Evolutionary conservation across 1,140 invertebrate genomes (phyloP), one percentile per base, ranked within the genome.

Genomic region (Holcopasites calliopsidis): DNA sequence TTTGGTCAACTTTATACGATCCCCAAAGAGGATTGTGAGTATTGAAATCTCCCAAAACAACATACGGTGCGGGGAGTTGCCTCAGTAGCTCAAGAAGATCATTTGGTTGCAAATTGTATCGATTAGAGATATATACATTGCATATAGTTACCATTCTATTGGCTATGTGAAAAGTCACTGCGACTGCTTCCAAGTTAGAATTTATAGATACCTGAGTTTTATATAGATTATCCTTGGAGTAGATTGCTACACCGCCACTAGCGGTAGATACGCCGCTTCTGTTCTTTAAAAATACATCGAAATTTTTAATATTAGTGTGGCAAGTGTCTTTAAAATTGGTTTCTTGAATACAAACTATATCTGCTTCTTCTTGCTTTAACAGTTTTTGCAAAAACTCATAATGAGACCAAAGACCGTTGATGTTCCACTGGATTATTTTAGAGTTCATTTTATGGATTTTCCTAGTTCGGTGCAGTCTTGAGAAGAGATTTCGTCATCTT

Each of bases 351-450:
- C 33, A 38, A 11, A 38, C 8, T 8, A 58, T 35, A 10, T 21
- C 55, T 1, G 55, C 1, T 28, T 38, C 31, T 3, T n/a, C 7
- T 7, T 38, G 31, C 2, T 7, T 38, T 21, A 58, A 35, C 5
- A 58, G 33, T 35, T 35, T 38, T 5, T 58, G 55, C 18, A 58
- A 33, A 21, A 21, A 58, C 21, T 38, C 55, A 1, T 58, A 58
- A 8, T 58, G 55, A 21, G 55, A 18, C 5, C 18, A 33, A 5
- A 55, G 13, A 8, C 54, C 54, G 18, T 55, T 55, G 18, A 55
- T 55, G 7, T 55, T 55, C 54, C 54, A 55, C 18, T 55, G 54
- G 18, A 55, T 55, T 18, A 55, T 55, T 55, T 55, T 55, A 33
- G 28, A n/a, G 13, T 21, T 35, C 54, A 55, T 55, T 33, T 5